Percentiles rank a stretch among this genome's conserved stretches.
Evolutionary conservation across 2,797 vertebrate genomes (phyloP).

Genomic region (Kryptopterus vitreolus): DNA sequence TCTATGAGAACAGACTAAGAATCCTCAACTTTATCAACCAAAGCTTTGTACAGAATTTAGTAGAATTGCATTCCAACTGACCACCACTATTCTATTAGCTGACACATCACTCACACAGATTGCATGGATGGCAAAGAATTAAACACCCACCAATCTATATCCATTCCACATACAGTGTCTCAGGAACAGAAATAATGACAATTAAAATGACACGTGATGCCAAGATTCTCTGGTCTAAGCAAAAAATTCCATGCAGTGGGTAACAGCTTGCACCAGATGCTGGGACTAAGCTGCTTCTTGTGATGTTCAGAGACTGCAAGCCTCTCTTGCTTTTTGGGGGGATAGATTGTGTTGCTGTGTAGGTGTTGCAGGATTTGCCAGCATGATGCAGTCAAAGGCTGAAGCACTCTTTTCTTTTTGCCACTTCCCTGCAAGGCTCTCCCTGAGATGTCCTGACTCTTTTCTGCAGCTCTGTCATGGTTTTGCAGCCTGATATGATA

Average conservation of each 20-base stretch:
- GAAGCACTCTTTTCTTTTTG: slow-evolving; percentile 24
- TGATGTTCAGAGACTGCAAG: slow-evolving; percentile 61
- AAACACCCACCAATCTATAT: slow-evolving; percentile 63
- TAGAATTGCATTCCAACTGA: slow-evolving; percentile 75
- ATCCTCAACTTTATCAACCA: slow-evolving; percentile 72
- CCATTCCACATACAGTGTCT: slow-evolving; percentile 69
- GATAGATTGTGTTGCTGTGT: slow-evolving; percentile 65
- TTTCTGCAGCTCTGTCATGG: slow-evolving; percentile 27
- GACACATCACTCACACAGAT: slow-evolving; percentile 73
- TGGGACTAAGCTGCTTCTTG: slow-evolving; percentile 72
- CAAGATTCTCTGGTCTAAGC: slow-evolving; percentile 65
- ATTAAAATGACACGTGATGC: slow-evolving; percentile 32
- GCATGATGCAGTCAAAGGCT: slow-evolving; percentile 36
- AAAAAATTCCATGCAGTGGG: slow-evolving; percentile 62
- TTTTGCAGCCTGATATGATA: slow-evolving; percentile 51
- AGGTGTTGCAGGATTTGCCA: slow-evolving; percentile 55
- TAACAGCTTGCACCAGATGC: slow-evolving; percentile 76
- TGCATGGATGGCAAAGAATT: slow-evolving; percentile 73
- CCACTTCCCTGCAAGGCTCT: slow-evolving; percentile 16
- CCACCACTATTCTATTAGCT: slow-evolving; percentile 81
- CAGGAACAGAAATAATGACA: slow-evolving; percentile 52
- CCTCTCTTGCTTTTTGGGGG: slow-evolving; percentile 64
- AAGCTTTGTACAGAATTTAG: slow-evolving; percentile 76
- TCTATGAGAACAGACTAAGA: slow-evolving; percentile 54
- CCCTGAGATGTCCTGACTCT: slow-evolving; percentile 14